Conservation (phyloP, 2,113 vertebrate genomes). For the Climacteris rufus region DNA sequence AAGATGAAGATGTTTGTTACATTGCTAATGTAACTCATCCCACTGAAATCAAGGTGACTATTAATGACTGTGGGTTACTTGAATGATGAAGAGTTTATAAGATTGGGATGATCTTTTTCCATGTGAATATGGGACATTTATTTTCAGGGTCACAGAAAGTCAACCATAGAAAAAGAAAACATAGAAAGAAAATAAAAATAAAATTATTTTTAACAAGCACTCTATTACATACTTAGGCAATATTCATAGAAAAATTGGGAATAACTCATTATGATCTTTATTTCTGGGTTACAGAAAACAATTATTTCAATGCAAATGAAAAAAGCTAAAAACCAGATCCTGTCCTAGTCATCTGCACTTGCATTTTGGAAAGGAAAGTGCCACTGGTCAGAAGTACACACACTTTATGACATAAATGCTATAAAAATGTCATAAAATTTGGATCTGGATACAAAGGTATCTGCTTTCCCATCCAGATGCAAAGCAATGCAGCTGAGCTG, state of each 20-base stretch:
- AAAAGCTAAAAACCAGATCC: background rate
- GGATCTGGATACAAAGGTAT: background rate
- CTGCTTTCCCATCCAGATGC: background rate
- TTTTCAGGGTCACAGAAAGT: background rate
- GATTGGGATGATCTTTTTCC: background rate
- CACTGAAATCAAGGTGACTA: background rate
- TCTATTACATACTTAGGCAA: background rate
- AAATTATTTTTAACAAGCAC: too few relatives aligned
- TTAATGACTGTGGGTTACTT: background rate
- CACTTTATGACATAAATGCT: background rate
- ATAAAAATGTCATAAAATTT: background rate
- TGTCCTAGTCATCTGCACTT: background rate
- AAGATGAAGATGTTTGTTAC: background rate
- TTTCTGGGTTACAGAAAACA: constrained; percentile 5
- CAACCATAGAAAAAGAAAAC: background rate
- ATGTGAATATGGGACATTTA: background rate
- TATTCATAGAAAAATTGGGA: background rate
- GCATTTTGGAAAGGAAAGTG: background rate
- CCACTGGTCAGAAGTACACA: background rate
- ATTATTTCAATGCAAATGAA: constrained; percentile 28
- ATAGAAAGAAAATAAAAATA: too few relatives aligned
- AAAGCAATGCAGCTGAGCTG: background rate
- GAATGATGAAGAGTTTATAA: background rate
- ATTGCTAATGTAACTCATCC: background rate
- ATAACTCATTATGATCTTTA: constrained; percentile 14